Percentiles rank a stretch among this genome's conserved stretches.
phyloP scores from a whole-genome alignment of 2,888 invertebrate species.

The Mechanitis messenoides region DNA sequence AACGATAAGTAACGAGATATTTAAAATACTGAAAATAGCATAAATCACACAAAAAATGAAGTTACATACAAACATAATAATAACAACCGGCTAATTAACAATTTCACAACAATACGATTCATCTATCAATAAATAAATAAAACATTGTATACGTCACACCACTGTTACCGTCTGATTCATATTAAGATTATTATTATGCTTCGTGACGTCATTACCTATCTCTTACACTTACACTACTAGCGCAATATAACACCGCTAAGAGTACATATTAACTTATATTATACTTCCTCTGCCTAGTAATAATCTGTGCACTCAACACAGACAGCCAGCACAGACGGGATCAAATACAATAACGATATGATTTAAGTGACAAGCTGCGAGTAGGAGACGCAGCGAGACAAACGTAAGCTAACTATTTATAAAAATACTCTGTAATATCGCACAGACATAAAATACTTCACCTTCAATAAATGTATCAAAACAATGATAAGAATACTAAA shows the following conservation, averaged over 20 bases:
- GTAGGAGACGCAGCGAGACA: conserved; percentile 54
- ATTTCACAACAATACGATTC: conserved; percentile 36
- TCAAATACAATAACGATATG: conserved; percentile 56
- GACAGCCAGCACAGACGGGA: background rate
- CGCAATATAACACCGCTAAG: conserved; percentile 67
- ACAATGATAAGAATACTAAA: conserved; percentile 1
- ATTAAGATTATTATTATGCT: conserved; percentile 46
- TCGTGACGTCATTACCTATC: conserved; percentile 51
- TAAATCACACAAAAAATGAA: conserved; percentile 24
- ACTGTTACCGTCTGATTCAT: conserved; percentile 26
- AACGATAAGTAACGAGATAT: background rate
- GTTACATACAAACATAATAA: conserved; percentile 30
- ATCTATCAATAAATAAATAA: conserved; percentile 37
- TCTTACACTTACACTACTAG: conserved; percentile 61
- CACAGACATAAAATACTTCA: conserved; percentile 35
- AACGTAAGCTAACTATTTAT: conserved; percentile 55
- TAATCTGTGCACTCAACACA: conserved; percentile 3
- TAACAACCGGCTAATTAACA: conserved; percentile 34
- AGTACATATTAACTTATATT: conserved; percentile 66
- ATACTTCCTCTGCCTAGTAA: conserved; percentile 48
- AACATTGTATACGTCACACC: conserved; percentile 37
- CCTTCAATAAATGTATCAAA: background rate
- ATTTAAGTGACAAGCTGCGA: conserved; percentile 57
- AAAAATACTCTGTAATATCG: conserved; percentile 49
- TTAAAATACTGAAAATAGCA: conserved; percentile 7